phyloP scores from a whole-genome alignment of 1,140 invertebrate genomes.

The Drosophila kepulauana region DNA sequence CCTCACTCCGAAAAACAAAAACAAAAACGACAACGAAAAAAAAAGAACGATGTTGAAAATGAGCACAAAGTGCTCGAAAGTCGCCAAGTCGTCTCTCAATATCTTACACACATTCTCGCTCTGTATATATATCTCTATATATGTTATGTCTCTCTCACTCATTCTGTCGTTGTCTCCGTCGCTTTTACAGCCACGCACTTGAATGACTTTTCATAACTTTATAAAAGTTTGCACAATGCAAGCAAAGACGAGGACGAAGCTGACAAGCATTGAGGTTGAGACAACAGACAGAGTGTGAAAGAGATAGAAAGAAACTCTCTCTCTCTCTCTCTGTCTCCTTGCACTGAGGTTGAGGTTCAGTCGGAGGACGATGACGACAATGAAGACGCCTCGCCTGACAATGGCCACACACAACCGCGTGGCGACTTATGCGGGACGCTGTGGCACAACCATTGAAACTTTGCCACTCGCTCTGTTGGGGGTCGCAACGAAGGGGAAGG shows the following conservation, averaged over 20 bases:
- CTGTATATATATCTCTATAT: not conserved
- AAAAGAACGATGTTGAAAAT: constrained; percentile 50
- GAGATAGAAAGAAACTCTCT: not conserved
- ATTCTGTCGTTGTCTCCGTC: constrained; percentile 13
- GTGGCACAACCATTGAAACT: constrained; percentile 21
- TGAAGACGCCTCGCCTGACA: constrained; percentile 64
- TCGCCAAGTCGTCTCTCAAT: constrained; percentile 59
- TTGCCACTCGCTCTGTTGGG: constrained; percentile 2
- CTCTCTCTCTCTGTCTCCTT: not conserved
- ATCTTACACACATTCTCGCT: constrained; percentile 26
- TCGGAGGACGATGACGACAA: constrained; percentile 42
- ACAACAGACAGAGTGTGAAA: constrained; percentile 5
- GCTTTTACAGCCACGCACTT: constrained; percentile 58
- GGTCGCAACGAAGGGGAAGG: not conserved
- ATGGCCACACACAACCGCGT: constrained; percentile 73
- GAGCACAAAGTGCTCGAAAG: constrained; percentile 79
- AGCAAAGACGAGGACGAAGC: constrained; percentile 9
- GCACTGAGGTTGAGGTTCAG: constrained; percentile 19
- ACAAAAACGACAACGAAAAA: constrained; percentile 4
- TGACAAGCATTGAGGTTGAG: constrained; percentile 14
- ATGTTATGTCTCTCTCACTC: constrained; percentile 3
- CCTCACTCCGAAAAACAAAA: not conserved
- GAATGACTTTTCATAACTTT: constrained; percentile 82
- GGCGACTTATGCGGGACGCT: constrained; percentile 24
- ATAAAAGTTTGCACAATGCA: constrained; percentile 76